A percentile compares a stretch with the other conserved stretches of the same genome.
phyloP scores from a whole-genome alignment of 37 sponge, comb jelly and placozoan species.

The Chondrosia reniformis region DNA sequence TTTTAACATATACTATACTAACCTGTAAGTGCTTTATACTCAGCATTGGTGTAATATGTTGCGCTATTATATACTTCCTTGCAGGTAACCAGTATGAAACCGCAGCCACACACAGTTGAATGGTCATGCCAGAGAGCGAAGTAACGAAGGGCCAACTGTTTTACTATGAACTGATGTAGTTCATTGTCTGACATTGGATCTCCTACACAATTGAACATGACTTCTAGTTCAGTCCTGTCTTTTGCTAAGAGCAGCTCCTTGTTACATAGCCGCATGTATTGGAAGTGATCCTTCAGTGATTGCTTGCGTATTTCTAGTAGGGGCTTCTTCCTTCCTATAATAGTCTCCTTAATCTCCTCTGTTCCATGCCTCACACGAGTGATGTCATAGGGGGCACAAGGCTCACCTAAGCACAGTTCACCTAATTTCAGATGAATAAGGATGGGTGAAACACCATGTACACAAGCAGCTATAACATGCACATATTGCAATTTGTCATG shows the following conservation, averaged over 20 bases:
- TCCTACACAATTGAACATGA: not conserved
- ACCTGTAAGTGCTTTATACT: not conserved
- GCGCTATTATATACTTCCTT: conserved; percentile 15
- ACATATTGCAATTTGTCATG: not conserved
- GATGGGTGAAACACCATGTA: not conserved
- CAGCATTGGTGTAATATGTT: conserved; percentile 10
- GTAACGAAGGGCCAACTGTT: not conserved
- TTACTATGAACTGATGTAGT: not conserved
- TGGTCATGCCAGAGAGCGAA: conserved; percentile 42
- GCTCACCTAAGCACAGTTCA: conserved; percentile 14
- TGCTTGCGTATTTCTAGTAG: not conserved
- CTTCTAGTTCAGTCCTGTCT: not conserved
- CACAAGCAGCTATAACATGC: not conserved
- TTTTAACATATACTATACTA: too few relatives aligned
- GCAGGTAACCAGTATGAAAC: conserved; percentile 16
- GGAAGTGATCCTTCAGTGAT: not conserved
- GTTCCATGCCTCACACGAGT: conserved; percentile 3
- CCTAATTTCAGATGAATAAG: too few relatives aligned
- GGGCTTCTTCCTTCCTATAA: conserved; percentile 9
- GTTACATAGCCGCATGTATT: not conserved
- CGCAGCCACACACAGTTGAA: conserved; percentile 16
- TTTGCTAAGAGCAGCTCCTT: not conserved
- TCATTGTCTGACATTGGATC: not conserved
- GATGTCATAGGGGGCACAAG: conserved; percentile 16
- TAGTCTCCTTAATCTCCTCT: not conserved